Evolutionary conservation across 64 coral and sea anemone genomes (phyloP).

Genomic region (Montipora sp.): DNA sequence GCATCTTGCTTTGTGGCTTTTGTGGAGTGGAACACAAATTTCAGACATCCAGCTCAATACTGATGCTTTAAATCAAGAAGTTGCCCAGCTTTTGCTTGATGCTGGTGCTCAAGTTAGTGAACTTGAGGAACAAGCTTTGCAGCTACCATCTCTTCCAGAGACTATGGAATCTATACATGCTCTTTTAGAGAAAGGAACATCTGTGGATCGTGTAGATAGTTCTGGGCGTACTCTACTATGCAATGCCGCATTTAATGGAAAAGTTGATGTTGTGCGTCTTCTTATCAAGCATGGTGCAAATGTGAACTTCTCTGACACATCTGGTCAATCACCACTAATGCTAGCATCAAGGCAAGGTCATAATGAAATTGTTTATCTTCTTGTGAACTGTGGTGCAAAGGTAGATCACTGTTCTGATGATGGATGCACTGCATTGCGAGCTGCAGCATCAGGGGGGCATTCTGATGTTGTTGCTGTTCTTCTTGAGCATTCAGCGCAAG

Average conservation of each 20-base stretch:
- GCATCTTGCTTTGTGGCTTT: slow-evolving; percentile 88
- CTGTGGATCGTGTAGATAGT: slow-evolving; percentile 73
- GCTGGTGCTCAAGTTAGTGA: slow-evolving; percentile 79
- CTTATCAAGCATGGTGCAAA: slow-evolving; percentile 93
- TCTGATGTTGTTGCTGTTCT: slow-evolving; percentile 94
- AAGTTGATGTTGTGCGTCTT: slow-evolving; percentile 77
- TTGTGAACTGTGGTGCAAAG: slow-evolving; percentile 94
- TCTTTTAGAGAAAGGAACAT: slow-evolving; percentile 80
- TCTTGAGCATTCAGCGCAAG: slow-evolving; percentile 84
- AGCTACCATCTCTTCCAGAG: slow-evolving; percentile 65
- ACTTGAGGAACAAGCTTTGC: slow-evolving; percentile 47
- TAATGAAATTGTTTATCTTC: slow-evolving; percentile 93
- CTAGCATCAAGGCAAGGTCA: slow-evolving; percentile 88
- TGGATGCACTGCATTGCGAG: slow-evolving; percentile 94
- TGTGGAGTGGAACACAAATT: slow-evolving; percentile 88
- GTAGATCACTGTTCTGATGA: slow-evolving; percentile 84
- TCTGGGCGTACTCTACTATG: slow-evolving; percentile 78
- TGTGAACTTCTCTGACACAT: slow-evolving; percentile 89
- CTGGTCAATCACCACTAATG: slow-evolving; percentile 90
- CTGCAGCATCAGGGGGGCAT: slow-evolving; percentile 86
- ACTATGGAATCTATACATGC: slow-evolving; percentile 83
- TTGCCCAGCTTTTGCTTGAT: slow-evolving; percentile 77
- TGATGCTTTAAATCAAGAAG: slow-evolving; percentile 72
- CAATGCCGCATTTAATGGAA: slow-evolving; percentile 92
- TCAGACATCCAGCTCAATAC: slow-evolving; percentile 66